Percentiles rank a stretch among this genome's conserved stretches.
These are phyloP conservation scores for Zaprionus ghesquierei DNA, from an alignment of 1,140 invertebrate genomes.

Conservation along the genomic window DNA sequence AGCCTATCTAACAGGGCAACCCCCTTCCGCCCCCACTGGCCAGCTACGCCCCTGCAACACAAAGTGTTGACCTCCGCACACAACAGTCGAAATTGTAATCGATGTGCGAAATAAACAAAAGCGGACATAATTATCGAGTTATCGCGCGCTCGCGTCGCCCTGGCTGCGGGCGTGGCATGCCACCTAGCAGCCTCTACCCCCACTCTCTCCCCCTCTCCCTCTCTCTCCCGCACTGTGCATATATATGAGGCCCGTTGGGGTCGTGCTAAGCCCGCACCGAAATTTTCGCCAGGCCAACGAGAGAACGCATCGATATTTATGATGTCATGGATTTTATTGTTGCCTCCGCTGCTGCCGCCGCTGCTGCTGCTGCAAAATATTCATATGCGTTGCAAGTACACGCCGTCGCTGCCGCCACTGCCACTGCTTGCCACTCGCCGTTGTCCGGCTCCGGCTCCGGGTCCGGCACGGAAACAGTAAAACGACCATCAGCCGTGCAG, in stretches of 20 bases:
- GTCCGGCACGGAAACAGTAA: conserved; percentile 73
- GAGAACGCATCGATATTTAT: conserved; percentile 79
- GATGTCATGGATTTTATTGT: conserved; percentile 82
- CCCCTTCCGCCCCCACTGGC: not conserved
- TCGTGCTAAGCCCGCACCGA: conserved; percentile 75
- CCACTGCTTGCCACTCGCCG: conserved; percentile 20
- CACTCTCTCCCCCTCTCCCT: not conserved
- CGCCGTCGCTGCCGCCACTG: conserved; percentile 5
- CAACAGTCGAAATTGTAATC: conserved; percentile 78
- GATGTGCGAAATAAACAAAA: conserved; percentile 83
- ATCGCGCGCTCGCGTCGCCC: conserved; percentile 78
- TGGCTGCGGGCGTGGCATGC: conserved; percentile 71
- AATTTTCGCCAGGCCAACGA: conserved; percentile 69
- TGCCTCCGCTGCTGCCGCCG: conserved; percentile 58
- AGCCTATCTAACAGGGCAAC: conserved; percentile 12
- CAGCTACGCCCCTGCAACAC: not conserved
- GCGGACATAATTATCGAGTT: conserved; percentile 83
- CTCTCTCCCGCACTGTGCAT: not conserved
- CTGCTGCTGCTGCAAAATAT: conserved; percentile 70
- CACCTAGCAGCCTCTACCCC: not conserved
- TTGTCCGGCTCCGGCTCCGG: conserved; percentile 7
- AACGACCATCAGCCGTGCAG: conserved; percentile 80
- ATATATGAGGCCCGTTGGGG: conserved; percentile 40
- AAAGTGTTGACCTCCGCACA: conserved; percentile 20
- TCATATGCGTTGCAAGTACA: conserved; percentile 62